Percentiles rank a stretch among this genome's conserved stretches.
These are phyloP conservation scores for Oreochromis spilurus DNA, from an alignment of 2,113 vertebrate species.

Conservation along the genomic window DNA sequence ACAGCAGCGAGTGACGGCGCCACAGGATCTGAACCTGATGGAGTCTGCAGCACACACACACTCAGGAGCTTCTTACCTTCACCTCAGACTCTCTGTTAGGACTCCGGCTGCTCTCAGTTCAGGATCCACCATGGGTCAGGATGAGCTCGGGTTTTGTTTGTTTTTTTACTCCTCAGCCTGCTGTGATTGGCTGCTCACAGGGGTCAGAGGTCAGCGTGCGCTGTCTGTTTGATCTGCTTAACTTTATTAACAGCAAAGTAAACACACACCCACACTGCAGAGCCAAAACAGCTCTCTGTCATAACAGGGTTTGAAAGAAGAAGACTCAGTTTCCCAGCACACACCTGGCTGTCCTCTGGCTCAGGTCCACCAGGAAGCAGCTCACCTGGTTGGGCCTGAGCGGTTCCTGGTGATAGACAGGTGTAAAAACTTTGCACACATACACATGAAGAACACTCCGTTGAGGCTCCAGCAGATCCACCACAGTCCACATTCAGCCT, in stretches of 20 bases:
- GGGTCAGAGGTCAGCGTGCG: background rate
- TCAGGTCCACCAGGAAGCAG: background rate
- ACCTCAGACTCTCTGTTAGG: background rate
- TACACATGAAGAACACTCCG: background rate
- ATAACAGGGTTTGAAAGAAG: background rate
- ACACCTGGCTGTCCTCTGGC: background rate
- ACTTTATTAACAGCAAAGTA: conserved; percentile 29
- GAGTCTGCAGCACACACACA: background rate
- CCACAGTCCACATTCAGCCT: background rate
- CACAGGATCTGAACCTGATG: background rate
- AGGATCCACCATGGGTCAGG: background rate
- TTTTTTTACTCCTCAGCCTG: fast-evolving
- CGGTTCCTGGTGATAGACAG: fast-evolving
- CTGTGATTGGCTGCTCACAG: conserved; percentile 5
- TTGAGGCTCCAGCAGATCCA: background rate
- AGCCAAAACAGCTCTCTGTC: background rate
- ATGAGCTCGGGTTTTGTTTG: fast-evolving
- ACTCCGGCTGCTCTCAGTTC: background rate
- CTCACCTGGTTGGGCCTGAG: background rate
- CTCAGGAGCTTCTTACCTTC: background rate
- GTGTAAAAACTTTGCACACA: background rate
- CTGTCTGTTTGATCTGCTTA: conserved; percentile 21
- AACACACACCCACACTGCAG: background rate
- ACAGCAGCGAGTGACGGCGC: background rate
- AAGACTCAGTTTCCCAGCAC: background rate